Evolutionary conservation across 2,888 invertebrate species (phyloP), one percentile per base, ranked within the genome.

Genomic region (Drosophila picticornis): DNA sequence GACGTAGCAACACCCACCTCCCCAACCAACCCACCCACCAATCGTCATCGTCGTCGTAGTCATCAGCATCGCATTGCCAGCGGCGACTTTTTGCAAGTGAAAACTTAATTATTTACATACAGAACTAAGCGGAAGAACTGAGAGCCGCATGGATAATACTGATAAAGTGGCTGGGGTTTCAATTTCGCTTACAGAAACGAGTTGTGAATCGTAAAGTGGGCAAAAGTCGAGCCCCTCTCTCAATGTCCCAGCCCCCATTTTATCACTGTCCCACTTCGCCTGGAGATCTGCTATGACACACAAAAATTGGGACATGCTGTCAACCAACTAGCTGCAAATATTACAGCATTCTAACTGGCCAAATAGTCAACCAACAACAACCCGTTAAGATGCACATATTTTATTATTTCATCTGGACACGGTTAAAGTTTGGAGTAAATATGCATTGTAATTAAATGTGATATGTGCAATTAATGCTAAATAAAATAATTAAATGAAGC

Each of bases 71-170:
- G 38, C 56, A 31, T 59, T 58, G 57, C 29, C 59, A 38, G 50
- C 57, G 32, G 34, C 60, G 50, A 55, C 46, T 76, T 56, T 64
- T 63, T 38, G 59, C 65, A 69, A 75, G 62, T 76, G 77, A 52
- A 77, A 77, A 80, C 71, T 71, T 81, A 77, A 77, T 77, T 77
- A 77, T 76, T 52, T 62, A 19, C 29, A 38, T 29, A 38, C n/a
- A 40, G 48, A 75, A 72, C 72, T 53, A 58, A 75, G 69, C 60
- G 51, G 52, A 53, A 34, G 52, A 53, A 34, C 52, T n/a, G 72
- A 66, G 27, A 75, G 48, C n/a, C 36, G 22, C 60, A 65, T 80
- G 78, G 76, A 72, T 77, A 81, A 72, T 72, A 76, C 81, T 68
- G 67, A 81, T 77, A 75, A 80, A 77, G 48, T 43, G 36, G 69